phyloP scores from a whole-genome alignment of 1,140 invertebrate genomes.

The Cydia amplana region DNA sequence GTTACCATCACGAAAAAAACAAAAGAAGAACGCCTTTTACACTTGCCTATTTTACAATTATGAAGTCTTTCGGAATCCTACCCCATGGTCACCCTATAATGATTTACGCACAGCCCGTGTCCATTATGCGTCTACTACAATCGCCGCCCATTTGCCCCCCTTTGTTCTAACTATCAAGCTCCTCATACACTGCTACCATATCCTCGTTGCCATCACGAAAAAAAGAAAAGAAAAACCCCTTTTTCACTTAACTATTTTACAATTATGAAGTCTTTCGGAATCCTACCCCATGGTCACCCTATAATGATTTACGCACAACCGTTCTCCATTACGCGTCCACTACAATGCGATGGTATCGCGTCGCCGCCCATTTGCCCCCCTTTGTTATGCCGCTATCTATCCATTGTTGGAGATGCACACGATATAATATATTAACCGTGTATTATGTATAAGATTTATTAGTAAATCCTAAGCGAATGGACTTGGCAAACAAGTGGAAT shows the following conservation, averaged over 20 bases:
- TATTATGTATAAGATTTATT: neutral
- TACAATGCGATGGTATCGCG: no score
- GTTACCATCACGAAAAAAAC: neutral
- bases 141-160: constrained; percentile 41
- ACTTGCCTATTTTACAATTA: no score
- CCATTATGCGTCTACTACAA: constrained; percentile 41
- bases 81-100: constrained; percentile 40
- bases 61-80: no score
- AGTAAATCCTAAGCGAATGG: no score
- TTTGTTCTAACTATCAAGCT: constrained; percentile 39
- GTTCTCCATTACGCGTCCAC: constrained; percentile 41
- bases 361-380: constrained; percentile 41
- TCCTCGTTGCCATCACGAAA: neutral
- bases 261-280: no score
- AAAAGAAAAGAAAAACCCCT: neutral
- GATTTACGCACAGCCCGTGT: constrained; percentile 51
- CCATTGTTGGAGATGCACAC: constrained; percentile 14
- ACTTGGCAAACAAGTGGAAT: no score
- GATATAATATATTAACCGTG: neutral
- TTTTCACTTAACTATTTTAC: no score
- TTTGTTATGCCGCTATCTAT: constrained; percentile 43
- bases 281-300: constrained; percentile 34
- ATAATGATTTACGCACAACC: constrained; percentile 53
- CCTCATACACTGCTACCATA: no score
- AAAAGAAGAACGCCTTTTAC: no score